Evolutionary conservation across 2,797 vertebrate species (phyloP), one percentile per base, ranked within the genome.

Genomic region (Enteromius trimaculatus): DNA sequence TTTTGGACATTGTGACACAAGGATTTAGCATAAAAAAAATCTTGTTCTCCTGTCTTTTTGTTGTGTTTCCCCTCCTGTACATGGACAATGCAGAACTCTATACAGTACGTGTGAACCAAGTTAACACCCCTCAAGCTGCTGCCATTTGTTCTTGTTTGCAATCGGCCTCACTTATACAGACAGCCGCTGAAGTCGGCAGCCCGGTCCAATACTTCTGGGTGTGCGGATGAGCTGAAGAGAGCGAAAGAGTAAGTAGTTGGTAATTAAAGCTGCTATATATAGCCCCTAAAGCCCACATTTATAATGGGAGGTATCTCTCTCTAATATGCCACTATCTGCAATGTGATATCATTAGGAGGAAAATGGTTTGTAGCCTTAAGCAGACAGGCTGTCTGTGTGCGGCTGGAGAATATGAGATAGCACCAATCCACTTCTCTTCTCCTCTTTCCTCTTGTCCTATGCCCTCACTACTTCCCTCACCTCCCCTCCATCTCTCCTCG

Each of bases 191-290:
- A 70, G 66, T 87, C 66, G 76, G 66, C 17, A 65, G 58, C 71
- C 79, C 66, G 76, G 81, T 81, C 65, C 82, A 75, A 86, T 83
- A 82, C 85, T 83, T 85, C 74, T 85, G 85, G 70, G 82, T 82
- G 82, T 79, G 78, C 82, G 76, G 84, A 83, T 85, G 82, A 87
- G 82, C 81, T 39, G 55, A 81, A 86, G 79, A 80, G 81, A 85
- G 77, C 74, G 83, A 86, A 81, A 82, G 79, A 86, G 82, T 81
- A 82, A 82, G 81, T 75, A 86, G 86, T 81, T 84, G 80, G 87
- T 90, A 88, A 91, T 90, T 90, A 90, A 90, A 89, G 84, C 80
- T 87, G 79, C 87, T 90, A 91, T 90, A 90, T 90, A 89, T 91
- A 91, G 90, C 86, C 88, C 84, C 79, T 87, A 86, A 88, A 87